phyloP scores from a whole-genome alignment of 2,888 invertebrate species.

The Spilosoma lubricipeda region DNA sequence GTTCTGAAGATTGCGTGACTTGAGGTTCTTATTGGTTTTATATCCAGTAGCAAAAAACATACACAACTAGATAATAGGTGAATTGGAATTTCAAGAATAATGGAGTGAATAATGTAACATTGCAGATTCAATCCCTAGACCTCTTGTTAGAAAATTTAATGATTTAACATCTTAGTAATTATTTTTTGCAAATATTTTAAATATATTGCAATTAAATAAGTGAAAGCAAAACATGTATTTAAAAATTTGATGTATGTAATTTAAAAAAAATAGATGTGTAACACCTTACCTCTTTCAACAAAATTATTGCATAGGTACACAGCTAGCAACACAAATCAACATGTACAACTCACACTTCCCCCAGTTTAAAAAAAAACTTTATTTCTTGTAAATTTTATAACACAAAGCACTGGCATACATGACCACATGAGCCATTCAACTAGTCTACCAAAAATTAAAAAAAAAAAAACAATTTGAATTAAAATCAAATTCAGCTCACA shows the following conservation, averaged over 20 bases:
- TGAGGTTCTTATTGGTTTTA: too few species aligned
- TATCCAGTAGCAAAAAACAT: not conserved
- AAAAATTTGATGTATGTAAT: too few species aligned
- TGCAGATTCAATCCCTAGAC: not conserved
- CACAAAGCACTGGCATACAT: not conserved
- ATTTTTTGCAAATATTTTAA: not conserved
- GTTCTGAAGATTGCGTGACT: too few species aligned
- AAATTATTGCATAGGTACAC: not conserved
- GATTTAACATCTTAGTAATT: not conserved
- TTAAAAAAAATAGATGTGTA: too few species aligned
- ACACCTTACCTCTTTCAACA: not conserved
- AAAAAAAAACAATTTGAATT: not conserved
- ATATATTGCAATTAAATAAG: not conserved
- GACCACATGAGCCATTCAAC: not conserved
- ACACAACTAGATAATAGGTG: not conserved
- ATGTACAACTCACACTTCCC: not conserved
- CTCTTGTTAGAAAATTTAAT: not conserved
- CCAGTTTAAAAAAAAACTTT: too few species aligned
- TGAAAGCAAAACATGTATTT: not conserved
- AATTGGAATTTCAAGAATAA: not conserved
- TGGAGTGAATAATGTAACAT: not conserved
- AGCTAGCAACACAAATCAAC: not conserved
- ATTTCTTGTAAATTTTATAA: not conserved
- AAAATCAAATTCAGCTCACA: conserved; percentile 21
- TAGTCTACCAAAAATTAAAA: not conserved